A percentile compares a stretch with the other conserved stretches of the same genome.
Conservation (phyloP, 2,888 invertebrate genomes). For the Megamerina dolium region DNA sequence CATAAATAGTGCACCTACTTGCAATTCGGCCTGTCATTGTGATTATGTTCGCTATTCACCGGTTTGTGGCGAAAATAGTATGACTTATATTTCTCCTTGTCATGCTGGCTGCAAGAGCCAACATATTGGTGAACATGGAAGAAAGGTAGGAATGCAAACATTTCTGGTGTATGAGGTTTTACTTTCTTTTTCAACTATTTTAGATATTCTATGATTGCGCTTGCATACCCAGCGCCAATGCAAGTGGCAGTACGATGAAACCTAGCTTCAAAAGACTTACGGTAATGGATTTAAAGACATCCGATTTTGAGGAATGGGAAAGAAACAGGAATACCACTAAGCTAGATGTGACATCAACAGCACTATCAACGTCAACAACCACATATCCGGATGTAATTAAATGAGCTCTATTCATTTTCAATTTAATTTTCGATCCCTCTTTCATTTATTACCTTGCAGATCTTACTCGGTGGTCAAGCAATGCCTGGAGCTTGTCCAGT, state of each 20-base stretch:
- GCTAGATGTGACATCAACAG: background rate
- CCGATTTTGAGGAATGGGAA: slow-evolving; percentile 3
- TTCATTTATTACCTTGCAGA: slow-evolving; percentile 16
- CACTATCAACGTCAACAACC: slow-evolving; percentile 6
- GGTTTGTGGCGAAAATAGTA: slow-evolving; percentile 61
- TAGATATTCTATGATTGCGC: slow-evolving; percentile 42
- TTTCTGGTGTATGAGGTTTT: too few species aligned
- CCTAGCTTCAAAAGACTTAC: slow-evolving; percentile 35
- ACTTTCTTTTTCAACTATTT: background rate
- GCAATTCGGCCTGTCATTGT: slow-evolving; percentile 63
- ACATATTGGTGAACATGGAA: slow-evolving; percentile 45
- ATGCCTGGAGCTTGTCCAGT: slow-evolving; percentile 55
- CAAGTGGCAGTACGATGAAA: slow-evolving; percentile 16
- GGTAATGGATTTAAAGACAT: slow-evolving; percentile 21
- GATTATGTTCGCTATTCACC: slow-evolving; percentile 68
- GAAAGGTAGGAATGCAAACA: slow-evolving; percentile 42
- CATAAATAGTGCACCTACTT: slow-evolving; percentile 38
- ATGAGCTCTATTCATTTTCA: background rate
- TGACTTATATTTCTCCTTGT: slow-evolving; percentile 72
- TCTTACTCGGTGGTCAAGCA: slow-evolving; percentile 46
- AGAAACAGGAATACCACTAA: too few species aligned
- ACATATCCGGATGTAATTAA: slow-evolving; percentile 24
- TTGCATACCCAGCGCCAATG: slow-evolving; percentile 33
- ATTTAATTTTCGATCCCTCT: background rate
- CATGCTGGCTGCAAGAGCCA: slow-evolving; percentile 66